Base-by-base conservation (phyloP, 2,888 invertebrate genomes). In the Hypsopygia costalis region DNA sequence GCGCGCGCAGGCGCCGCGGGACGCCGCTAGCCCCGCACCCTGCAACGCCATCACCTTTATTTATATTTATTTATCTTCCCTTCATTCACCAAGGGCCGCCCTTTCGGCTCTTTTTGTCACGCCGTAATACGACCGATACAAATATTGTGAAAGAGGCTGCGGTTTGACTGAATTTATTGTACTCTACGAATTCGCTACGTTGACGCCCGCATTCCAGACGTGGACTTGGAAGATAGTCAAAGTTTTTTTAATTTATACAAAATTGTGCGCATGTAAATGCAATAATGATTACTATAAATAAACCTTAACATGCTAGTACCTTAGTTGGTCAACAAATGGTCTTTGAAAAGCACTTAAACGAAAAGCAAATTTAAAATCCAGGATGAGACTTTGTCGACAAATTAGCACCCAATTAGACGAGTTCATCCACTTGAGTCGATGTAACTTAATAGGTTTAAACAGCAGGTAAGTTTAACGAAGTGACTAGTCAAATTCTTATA, bases 51-150 rank as follows among this genome's bases (percentile, higher is more conserved):
- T 79, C 70, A 75, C 80, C 83, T 86, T 87, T 86, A 88, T 87
- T 88, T 87, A 86, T 88, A 85, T 87, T 88, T 88, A 88, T 88
- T 88, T 88, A 87, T 86, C 86, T 86, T 85, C 86, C 85, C 83
- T 87, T 86, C 87, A 87, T 87, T 87, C 85, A 87, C 77, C 75
- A 72, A 79, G 78, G 71, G 80, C 82, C 85, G 86, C 83, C 88
- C 81, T 85, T 86, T 86, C 85, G 83, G 86, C 76, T 80, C 77
- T 85, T 88, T 88, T 87, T 87, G 86, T 80, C 82, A 76, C 76
- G 58, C 66, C 66, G 68, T 72, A 75, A 76, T 75, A 73, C 75
- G 70, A 70, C 79, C 80, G 86, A 80, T 80, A 87, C 86, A 87
- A 88, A 88, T 86, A 87, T 87, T 88, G 82, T 88, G 85, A 87